Base-by-base conservation (phyloP, 2,797 vertebrate genomes). In the Chelonia mydas region DNA sequence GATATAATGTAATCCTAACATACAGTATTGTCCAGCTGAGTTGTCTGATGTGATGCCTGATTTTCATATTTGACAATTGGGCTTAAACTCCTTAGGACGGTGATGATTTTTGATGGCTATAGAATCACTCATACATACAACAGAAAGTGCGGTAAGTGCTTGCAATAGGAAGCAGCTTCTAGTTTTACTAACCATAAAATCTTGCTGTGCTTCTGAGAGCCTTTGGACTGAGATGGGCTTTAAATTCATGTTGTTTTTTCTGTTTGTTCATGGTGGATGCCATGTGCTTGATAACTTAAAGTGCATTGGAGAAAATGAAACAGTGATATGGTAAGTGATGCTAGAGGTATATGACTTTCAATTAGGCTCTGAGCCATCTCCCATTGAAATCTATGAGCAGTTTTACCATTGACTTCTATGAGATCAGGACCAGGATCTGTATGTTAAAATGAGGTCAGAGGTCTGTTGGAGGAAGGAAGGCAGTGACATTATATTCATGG, bases 401-500 rank as follows among this genome's bases (percentile, higher is more conserved):
- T 25, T 81, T 76, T 1, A 1, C 80, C n/a, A 86, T 74, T 81
- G 33, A n/a, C 11, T 88, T 90, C 16, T 27, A 27, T 1, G 57
- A 2, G 65, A 59, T 92, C 92, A 27, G 10, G 33, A 68, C 1
- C 51, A 55, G 59, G 77, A 81, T 61, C 59, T 33, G 28, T 61
- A 16, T 33, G 6, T 61, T 72, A 41, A 72, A 72, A 72, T 72
- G 68, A 72, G 37, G 68, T 41, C 37, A 72, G n/a, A 41, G 37
- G 31, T 61, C 59, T 33, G 59, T 57, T 61, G 31, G 59, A 31
- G 31, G 13, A 61, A 68, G 50, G 19, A 87, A 2, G 5, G 81
- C 9, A 86, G 27, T 2, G 78, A 5, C 2, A 79, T 81, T 94
- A 8, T 41, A 81, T 5, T 90, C 0, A 0, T 86, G 45, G 37